Conservation (phyloP, 2,113 vertebrate species). For the Grus americana region DNA sequence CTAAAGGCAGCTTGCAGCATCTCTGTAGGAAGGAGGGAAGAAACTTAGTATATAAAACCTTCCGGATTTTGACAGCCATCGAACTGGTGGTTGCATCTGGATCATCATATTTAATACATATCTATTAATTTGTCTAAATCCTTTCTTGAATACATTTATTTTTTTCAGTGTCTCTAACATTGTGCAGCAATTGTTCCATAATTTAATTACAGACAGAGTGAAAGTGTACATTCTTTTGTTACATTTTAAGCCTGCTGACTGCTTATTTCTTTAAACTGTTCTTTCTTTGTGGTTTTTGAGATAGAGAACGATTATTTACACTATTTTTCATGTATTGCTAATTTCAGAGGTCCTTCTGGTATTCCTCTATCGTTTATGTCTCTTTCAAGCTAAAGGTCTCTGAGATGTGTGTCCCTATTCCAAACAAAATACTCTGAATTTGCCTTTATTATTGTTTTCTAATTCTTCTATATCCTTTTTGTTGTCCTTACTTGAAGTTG, state of each 20-base stretch:
- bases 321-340: background rate
- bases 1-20: background rate
- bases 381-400: background rate
- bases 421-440: background rate
- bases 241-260: background rate
- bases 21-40: background rate
- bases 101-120: background rate
- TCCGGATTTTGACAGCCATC: background rate
- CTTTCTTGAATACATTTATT: background rate
- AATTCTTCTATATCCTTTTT: background rate
- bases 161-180: background rate
- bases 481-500: background rate
- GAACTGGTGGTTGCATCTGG: background rate
- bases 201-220: background rate
- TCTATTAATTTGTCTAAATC: background rate
- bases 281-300: background rate
- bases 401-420: background rate
- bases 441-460: background rate
- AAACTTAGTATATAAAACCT: background rate
- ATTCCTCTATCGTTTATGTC: background rate
- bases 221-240: background rate
- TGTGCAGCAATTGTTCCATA: background rate
- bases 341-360: background rate
- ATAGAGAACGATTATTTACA: background rate
- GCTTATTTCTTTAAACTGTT: background rate